Evolutionary conservation across 2,888 invertebrate species (phyloP).

Genomic region (Melanophora roralis): DNA sequence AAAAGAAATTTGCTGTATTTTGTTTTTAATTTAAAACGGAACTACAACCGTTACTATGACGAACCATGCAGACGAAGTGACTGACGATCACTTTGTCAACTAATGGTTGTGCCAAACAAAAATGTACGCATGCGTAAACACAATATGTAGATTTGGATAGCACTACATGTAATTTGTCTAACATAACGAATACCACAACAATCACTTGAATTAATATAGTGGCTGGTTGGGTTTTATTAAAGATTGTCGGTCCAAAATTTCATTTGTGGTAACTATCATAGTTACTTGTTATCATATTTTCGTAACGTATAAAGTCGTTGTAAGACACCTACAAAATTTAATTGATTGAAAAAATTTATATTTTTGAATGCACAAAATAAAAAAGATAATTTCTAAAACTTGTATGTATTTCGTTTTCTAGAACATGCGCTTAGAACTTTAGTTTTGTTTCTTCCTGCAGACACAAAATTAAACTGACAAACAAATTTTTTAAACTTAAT

Average conservation of each 20-base stretch:
- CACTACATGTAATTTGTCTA: neutral
- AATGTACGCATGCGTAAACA: constrained; percentile 46
- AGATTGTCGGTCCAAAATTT: too few species aligned
- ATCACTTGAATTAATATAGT: neutral
- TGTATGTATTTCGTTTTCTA: too few species aligned
- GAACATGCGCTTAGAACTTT: neutral
- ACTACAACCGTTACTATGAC: constrained; percentile 45
- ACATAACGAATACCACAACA: neutral
- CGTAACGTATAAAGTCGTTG: constrained; percentile 14
- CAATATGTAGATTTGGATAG: neutral
- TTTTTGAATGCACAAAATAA: neutral
- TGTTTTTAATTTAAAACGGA: constrained; percentile 46
- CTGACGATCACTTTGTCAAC: constrained; percentile 2
- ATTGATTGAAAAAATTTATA: too few species aligned
- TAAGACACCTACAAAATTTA: too few species aligned
- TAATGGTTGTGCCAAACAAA: constrained; percentile 1
- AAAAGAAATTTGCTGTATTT: constrained; percentile 28
- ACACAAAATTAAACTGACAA: constrained; percentile 48
- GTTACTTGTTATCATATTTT: neutral
- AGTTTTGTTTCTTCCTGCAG: constrained; percentile 40
- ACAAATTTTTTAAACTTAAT: neutral
- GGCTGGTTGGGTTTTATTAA: neutral
- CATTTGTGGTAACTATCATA: too few species aligned
- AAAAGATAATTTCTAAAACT: too few species aligned
- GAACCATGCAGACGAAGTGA: constrained; percentile 1